Conservation (phyloP, 1,140 invertebrate genomes). For the Coelopa frigida region DNA sequence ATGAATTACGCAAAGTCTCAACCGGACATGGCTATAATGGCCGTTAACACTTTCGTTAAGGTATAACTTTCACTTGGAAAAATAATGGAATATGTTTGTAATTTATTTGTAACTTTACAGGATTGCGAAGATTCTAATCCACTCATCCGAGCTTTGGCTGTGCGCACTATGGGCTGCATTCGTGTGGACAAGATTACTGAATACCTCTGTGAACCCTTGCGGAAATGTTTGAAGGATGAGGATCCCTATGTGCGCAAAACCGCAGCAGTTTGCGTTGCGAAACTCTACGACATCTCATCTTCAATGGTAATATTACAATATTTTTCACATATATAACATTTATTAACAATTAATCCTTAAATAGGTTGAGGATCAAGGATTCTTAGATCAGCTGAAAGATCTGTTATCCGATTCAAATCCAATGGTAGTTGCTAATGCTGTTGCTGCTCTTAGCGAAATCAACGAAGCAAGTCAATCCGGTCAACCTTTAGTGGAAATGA, state of each 20-base stretch:
- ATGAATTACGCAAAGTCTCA: conserved; percentile 99
- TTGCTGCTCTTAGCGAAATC: conserved; percentile 97
- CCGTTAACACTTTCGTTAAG: conserved; percentile 99
- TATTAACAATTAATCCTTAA: background rate
- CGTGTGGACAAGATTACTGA: conserved; percentile 99
- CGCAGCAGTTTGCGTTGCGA: conserved; percentile 98
- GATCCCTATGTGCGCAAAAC: conserved; percentile 99
- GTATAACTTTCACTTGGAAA: conserved; percentile 47
- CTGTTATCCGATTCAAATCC: conserved; percentile 98
- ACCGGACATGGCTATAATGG: conserved; percentile 99
- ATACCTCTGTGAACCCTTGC: conserved; percentile 96
- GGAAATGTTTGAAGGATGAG: conserved; percentile 98
- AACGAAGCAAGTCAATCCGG: conserved; percentile 93
- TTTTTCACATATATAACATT: conserved; percentile 2
- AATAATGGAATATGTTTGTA: background rate
- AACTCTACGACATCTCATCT: conserved; percentile 98
- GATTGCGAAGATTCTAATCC: conserved; percentile 99
- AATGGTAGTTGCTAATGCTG: conserved; percentile 99
- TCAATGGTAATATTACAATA: conserved; percentile 86
- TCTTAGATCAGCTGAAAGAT: conserved; percentile 95
- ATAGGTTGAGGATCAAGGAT: conserved; percentile 68
- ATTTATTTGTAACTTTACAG: no score
- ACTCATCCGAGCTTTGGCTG: conserved; percentile 94
- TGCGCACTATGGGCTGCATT: conserved; percentile 99
- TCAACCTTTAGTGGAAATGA: conserved; percentile 89